phyloP scores from a whole-genome alignment of 2,797 vertebrate genomes.

The Ceryle rudis region DNA sequence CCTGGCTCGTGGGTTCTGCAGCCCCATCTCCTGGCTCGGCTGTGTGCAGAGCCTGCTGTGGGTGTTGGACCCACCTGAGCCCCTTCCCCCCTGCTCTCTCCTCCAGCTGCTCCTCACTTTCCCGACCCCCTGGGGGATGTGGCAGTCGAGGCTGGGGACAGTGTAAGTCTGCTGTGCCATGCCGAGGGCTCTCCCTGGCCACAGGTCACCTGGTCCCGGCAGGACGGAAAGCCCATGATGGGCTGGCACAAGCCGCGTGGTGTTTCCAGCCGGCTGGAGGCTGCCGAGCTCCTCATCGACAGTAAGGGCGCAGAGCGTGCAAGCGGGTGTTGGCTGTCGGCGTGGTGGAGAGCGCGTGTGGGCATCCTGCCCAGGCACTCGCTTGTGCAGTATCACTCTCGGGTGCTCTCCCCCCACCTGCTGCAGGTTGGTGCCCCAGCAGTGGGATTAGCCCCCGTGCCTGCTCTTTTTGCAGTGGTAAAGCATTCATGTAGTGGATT shows the following conservation, averaged over 20 bases:
- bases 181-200: conserved; percentile 84
- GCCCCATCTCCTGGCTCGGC: fast-evolving
- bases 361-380: fast-evolving
- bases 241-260: not conserved
- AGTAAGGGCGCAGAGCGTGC: conserved; percentile 79
- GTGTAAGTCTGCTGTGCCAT: conserved; percentile 81
- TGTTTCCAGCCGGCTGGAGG: conserved; percentile 69
- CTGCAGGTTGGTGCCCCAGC: not conserved
- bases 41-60: not conserved
- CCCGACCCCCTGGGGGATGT: conserved; percentile 78
- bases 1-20: not conserved
- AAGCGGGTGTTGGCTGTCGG: fast-evolving
- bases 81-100: not conserved
- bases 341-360: fast-evolving
- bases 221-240: conserved; percentile 76
- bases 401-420: fast-evolving
- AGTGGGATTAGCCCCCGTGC: not conserved
- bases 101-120: conserved; percentile 85
- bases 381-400: not conserved
- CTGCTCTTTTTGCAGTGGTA: not conserved
- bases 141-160: conserved; percentile 80
- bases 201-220: conserved; percentile 82
- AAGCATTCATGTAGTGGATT: not conserved
- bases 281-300: conserved; percentile 84
- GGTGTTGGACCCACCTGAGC: not conserved